Base-by-base conservation (phyloP, 2,797 vertebrate genomes). In the Echiichthys vipera region DNA sequence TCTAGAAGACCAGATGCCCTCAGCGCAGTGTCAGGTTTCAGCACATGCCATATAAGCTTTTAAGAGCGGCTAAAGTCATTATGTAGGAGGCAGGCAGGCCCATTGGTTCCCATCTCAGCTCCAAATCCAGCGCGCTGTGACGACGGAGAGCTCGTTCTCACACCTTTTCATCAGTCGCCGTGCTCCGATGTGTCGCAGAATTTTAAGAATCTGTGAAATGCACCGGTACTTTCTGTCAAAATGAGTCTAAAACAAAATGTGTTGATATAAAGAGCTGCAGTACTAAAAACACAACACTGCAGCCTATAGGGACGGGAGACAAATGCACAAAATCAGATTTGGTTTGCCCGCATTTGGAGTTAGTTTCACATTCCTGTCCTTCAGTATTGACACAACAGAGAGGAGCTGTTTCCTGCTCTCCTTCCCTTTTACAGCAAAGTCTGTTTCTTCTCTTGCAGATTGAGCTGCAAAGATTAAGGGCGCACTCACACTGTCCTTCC, bases 31-130 rank as follows among this genome's bases (percentile, higher is more conserved):
- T 89, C 86, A 69, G 71, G 61, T 89, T 89, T 86, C 87, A 83
- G 78, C 77, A 55, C 80, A 62, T 32, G 67, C 86, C 14, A 13
- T 62, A 17, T 82, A 84, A 89, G 86, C 86, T 82, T 77, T 84
- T 90, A 85, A 90, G 88, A 89, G 59, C 39, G 51, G 79, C 77
- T 89, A 37, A 88, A 88, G 85, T 80, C 80, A 57, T 87, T 74
- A 84, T 71, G 67, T 6, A 53, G 83, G 36, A 74, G 61, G 34
- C 15, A 74, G 61, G 34, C 15, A 22, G 65, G 49, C 43, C 54
- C 62, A 12, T 24, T 66, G 74, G 54, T 66, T 74, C 62, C 7
- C 30, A 58, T 66, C 65, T 58, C 39, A 4, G 24, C 4, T 62
- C 65, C 66, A 74, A 71, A 62, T 61, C 18, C 47, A 65, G 32